Evolutionary conservation across 2,797 vertebrate species (phyloP), one percentile per base, ranked within the genome.

Genomic region (Syndactyla subalaris): DNA sequence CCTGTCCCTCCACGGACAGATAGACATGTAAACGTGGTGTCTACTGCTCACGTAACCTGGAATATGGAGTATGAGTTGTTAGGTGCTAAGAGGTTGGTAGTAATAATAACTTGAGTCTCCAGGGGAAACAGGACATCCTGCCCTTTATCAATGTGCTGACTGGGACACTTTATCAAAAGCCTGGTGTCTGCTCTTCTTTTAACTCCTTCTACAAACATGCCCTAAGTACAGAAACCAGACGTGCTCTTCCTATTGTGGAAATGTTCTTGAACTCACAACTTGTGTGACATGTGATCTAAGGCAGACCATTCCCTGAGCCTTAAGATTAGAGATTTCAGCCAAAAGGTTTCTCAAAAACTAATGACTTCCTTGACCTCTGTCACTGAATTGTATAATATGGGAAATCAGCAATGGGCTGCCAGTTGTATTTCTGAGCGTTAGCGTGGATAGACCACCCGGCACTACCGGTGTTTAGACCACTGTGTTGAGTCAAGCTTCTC

Each of bases 61-160:
- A 63, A 41, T 32, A 41, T 32, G 41, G 65, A 52, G 49, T 18
- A 80, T 54, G 72, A 92, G 54, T 79, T 88, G n/a, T 36, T 92
- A 75, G 23, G 10, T 88, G 91, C 90, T 71, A 68, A 92, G 84
- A 79, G 48, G 48, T 75, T 87, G 88, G 81, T 75, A 88, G 71
- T 67, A 62, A 65, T 89, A 92, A 92, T 91, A 89, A 89, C 78
- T 92, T 77, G 72, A 85, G 91, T 75, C 75, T 93, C 72, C 49
- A 5, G 24, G 22, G 63, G 68, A 78, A 88, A 68, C 46, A 66
- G 89, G 92, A 52, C 85, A 78, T 89, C 49, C 84, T 83, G 71
- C 45, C 68, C 81, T 94, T 89, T 78, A 72, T 77, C 78, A 27
- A 0, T 83, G 41, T 54, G 41, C 71, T 61, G 8, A 80, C 80